phyloP scores from a whole-genome alignment of 2,888 invertebrate species.

The Troides oblongomaculatus region DNA sequence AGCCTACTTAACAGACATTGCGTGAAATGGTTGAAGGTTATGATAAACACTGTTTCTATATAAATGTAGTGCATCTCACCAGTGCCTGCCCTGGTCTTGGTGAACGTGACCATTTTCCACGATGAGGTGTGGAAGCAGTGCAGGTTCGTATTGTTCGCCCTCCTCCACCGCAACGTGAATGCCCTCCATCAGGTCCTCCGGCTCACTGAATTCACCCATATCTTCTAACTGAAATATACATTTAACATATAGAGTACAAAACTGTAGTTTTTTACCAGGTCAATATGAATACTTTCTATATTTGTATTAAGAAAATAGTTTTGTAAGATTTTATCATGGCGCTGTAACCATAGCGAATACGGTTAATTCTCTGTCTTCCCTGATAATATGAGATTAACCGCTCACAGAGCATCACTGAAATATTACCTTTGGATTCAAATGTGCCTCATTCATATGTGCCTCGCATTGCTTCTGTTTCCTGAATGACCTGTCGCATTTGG shows the following conservation, averaged over 20 bases:
- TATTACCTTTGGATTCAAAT: slow-evolving; percentile 59
- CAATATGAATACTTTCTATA: not conserved
- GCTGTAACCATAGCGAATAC: too few relatives aligned
- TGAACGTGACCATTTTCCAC: slow-evolving; percentile 69
- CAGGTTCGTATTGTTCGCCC: slow-evolving; percentile 55
- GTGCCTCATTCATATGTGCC: slow-evolving; percentile 80
- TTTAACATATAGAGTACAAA: not conserved
- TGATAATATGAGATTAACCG: too few relatives aligned
- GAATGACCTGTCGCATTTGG: slow-evolving; percentile 78
- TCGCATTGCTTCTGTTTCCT: slow-evolving; percentile 83
- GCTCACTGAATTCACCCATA: slow-evolving; percentile 90
- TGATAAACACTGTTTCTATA: too few relatives aligned
- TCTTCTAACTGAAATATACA: slow-evolving; percentile 63
- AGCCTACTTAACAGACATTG: too few relatives aligned
- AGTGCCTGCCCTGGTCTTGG: slow-evolving; percentile 62
- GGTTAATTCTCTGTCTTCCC: too few relatives aligned
- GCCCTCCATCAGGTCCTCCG: slow-evolving; percentile 92
- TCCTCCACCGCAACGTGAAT: slow-evolving; percentile 87
- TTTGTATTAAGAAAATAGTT: too few relatives aligned
- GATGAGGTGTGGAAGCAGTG: slow-evolving; percentile 64
- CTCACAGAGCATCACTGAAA: not conserved
- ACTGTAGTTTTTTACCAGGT: not conserved
- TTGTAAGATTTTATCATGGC: too few relatives aligned
- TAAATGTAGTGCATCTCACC: slow-evolving; percentile 43
- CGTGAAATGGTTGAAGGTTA: too few relatives aligned